Evolutionary conservation across 2,888 invertebrate genomes (phyloP), one percentile per base, ranked within the genome.

Genomic region (Micropterix aruncella): DNA sequence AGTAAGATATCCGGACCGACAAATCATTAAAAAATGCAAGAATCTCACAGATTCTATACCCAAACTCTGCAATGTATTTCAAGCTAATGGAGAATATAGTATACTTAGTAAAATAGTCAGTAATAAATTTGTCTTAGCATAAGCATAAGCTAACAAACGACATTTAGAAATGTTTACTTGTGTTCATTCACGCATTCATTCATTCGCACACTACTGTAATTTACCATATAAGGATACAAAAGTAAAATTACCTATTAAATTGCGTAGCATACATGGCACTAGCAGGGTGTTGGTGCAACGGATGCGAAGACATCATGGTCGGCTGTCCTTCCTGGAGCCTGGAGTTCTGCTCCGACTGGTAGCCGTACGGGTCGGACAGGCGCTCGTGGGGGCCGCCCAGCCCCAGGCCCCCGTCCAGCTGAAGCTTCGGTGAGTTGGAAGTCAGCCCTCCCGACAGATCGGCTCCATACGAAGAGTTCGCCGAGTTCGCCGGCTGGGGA

Each of bases 261-360:
- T 66, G 66, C 56, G 58, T 65, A 51, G 67, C 65, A 52, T 68
- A 70, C 65, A 70, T 66, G 56, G 65, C 44, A 12, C 49, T 59
- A 3, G 50, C 43, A 52, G 64, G 61, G 53, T 69, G 70, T 50
- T 64, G 63, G 51, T 70, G 64, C 51, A 67, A 51, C 59, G 64
- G 62, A 42, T 36, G 37, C 40, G 37, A 12, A 46, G 44, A 12
- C 46, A 48, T 18, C 46, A 50, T 7, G 27, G 49, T 40, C 37
- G 48, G 18, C 37, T 44, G 14, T 14, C 40, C 14, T 43, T 44
- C 27, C 57, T 66, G 66, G 57, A 65, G 55, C 56, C 67, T 61
- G n/a, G 70, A 65, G 51, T 66, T 67, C 16, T 42, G 42, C 16
- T 42, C 42, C 7, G 18, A 18, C 36, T 42, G 42, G 14, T 42